Evolutionary conservation across 2,113 vertebrate species (phyloP).

Genomic region (Epinephelus moara): DNA sequence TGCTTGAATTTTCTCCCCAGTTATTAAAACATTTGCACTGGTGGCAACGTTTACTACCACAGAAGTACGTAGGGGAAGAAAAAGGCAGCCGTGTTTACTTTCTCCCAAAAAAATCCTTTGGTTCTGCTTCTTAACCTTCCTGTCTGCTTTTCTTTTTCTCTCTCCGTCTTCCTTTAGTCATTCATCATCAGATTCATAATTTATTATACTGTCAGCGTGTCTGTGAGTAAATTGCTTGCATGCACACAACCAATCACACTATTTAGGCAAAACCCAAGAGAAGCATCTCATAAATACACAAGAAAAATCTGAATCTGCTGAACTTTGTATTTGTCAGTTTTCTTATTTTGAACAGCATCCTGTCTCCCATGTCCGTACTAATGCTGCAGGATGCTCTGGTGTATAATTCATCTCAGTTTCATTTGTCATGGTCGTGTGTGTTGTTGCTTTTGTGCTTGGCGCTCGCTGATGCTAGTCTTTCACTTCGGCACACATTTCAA

Average conservation of each 20-base stretch:
- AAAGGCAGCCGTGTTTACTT: constrained; percentile 23
- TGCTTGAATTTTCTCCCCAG: constrained; percentile 20
- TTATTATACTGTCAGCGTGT: constrained; percentile 14
- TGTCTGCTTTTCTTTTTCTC: constrained; percentile 28
- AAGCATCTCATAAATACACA: constrained; percentile 9
- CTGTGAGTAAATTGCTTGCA: constrained; percentile 24
- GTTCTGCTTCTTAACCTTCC: background rate
- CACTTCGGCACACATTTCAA: constrained; percentile 12
- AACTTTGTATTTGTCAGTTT: background rate
- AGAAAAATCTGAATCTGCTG: constrained; percentile 7
- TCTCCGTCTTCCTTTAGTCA: constrained; percentile 1
- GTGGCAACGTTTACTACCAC: background rate
- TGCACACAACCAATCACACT: constrained; percentile 20
- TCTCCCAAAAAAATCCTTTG: background rate
- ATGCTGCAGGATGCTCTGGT: constrained; percentile 6
- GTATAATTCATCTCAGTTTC: background rate
- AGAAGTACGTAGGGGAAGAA: background rate
- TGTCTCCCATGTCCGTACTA: background rate
- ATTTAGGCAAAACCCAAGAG: constrained; percentile 17
- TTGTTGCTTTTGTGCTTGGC: background rate
- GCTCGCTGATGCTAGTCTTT: constrained; percentile 27
- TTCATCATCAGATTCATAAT: constrained; percentile 40
- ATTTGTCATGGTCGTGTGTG: constrained; percentile 9
- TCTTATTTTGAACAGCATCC: background rate
- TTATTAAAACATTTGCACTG: constrained; percentile 38